These are phyloP conservation scores for Melolontha melolontha DNA, from an alignment of 2,888 invertebrate species.

Conservation along the genomic window DNA sequence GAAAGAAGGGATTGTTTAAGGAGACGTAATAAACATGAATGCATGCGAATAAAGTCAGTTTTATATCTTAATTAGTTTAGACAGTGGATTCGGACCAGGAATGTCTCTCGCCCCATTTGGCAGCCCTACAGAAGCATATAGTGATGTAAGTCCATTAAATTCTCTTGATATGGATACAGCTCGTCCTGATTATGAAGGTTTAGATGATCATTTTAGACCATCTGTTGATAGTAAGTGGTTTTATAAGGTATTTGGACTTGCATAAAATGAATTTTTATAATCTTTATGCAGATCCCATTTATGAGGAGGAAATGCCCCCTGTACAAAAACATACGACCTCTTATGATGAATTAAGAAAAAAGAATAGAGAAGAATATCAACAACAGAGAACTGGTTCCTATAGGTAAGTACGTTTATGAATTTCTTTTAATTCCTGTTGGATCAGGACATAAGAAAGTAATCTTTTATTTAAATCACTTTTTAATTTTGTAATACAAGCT, in stretches of 20 bases:
- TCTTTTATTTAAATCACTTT: too few species aligned
- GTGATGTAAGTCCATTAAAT: slow-evolving; percentile 66
- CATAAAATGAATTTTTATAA: slow-evolving; percentile 18
- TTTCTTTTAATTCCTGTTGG: too few species aligned
- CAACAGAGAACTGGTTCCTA: slow-evolving; percentile 57
- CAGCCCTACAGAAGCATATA: slow-evolving; percentile 68
- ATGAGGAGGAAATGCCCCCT: slow-evolving; percentile 68
- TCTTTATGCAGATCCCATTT: slow-evolving; percentile 58
- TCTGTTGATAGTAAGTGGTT: slow-evolving; percentile 67
- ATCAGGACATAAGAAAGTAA: too few species aligned
- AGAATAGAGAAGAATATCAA: slow-evolving; percentile 76
- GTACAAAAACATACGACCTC: slow-evolving; percentile 67
- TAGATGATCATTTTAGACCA: slow-evolving; percentile 72
- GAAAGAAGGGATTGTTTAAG: slow-evolving; percentile 64
- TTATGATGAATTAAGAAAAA: slow-evolving; percentile 79
- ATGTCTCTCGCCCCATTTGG: slow-evolving; percentile 67
- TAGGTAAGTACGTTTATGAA: slow-evolving; percentile 53
- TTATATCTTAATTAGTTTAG: slow-evolving; percentile 58
- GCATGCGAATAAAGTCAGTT: not conserved
- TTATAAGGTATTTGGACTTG: slow-evolving; percentile 34
- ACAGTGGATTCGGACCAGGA: slow-evolving; percentile 66
- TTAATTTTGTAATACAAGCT: too few species aligned
- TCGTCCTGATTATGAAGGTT: slow-evolving; percentile 70
- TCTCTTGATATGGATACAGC: slow-evolving; percentile 73
- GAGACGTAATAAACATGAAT: slow-evolving; percentile 59